A percentile compares a stretch with the other conserved stretches of the same genome.
These are phyloP conservation scores for Drosophila birchii DNA, from an alignment of 2,888 invertebrate genomes.

Conservation along the genomic window DNA sequence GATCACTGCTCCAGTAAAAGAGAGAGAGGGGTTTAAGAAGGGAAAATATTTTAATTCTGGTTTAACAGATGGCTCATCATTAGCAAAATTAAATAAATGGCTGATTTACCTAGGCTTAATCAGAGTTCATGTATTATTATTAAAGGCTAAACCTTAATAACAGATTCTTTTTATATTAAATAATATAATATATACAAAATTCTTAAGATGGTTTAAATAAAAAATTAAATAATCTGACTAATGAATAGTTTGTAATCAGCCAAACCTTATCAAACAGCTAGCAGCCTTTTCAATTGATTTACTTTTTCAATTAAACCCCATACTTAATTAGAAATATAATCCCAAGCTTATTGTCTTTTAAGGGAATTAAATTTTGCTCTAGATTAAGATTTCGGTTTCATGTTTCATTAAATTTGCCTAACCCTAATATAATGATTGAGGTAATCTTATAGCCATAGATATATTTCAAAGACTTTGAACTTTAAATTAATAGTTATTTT, in stretches of 20 bases:
- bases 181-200: neutral
- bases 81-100: neutral
- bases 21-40: conserved; percentile 8
- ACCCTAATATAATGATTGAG: neutral
- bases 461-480: neutral
- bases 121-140: neutral
- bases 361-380: neutral
- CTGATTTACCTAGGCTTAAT: neutral
- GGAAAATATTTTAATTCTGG: conserved; percentile 20
- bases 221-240: neutral
- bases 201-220: neutral
- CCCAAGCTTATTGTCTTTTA: too few relatives aligned
- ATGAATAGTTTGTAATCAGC: too few relatives aligned
- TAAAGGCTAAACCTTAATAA: neutral
- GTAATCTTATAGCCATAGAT: neutral
- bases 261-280: neutral
- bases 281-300: neutral
- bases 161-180: neutral
- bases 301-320: neutral
- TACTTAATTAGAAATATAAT: neutral
- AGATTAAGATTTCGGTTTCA: neutral
- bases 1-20: conserved; percentile 26
- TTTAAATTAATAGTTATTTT: neutral
- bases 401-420: neutral
- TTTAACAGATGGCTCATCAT: conserved; percentile 19